Base-by-base conservation (phyloP, 1,140 invertebrate species). In the Drosophila parvula region DNA sequence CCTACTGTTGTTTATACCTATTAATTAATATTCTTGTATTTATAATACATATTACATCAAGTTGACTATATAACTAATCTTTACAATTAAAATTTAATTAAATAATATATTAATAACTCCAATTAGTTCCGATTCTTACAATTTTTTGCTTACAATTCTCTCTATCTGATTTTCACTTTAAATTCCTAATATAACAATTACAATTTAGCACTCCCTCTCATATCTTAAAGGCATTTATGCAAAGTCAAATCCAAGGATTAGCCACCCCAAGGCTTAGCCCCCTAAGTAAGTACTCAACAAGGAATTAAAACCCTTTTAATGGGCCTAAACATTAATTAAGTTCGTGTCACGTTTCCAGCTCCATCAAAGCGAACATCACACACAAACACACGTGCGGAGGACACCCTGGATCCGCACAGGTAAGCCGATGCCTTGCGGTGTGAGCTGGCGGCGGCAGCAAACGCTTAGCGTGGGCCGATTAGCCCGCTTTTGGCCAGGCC, bases 381-480 rank as follows among this genome's bases (percentile, higher is more conserved):
- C 78, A 74, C 40, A 41, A 58, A 38, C 38, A 44, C 30, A 34
- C 10, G 14, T 16, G 11, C 7, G 12, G n/a, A 45, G 58, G 41
- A 27, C 51, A 1, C 16, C 22, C 45, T 9, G 36, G 16, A 40
- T 45, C 10, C 56, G 64, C 69, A 59, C 77, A 83, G 56, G 85
- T 89, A 89, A 89, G 82, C 78, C 68, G 77, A 90, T 88, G 85
- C 80, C 84, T 89, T 75, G 85, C 78, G 84, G 84, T 83, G 73
- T 50, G 70, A 64, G 83, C 71, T 82, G 78, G 47, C 57, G 18
- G 60, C 77, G 7, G 30, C 30, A 22, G 22, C 22, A 28, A 81
- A 73, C 84, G 81, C 80, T 89, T 81, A 90, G 60, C 81, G 78
- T 84, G 79, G 84, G 81, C 85, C 84, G 84, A 89, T 89, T 89